Conservation (phyloP, 2,797 vertebrate species). For the Halcyon smyrnensis region DNA sequence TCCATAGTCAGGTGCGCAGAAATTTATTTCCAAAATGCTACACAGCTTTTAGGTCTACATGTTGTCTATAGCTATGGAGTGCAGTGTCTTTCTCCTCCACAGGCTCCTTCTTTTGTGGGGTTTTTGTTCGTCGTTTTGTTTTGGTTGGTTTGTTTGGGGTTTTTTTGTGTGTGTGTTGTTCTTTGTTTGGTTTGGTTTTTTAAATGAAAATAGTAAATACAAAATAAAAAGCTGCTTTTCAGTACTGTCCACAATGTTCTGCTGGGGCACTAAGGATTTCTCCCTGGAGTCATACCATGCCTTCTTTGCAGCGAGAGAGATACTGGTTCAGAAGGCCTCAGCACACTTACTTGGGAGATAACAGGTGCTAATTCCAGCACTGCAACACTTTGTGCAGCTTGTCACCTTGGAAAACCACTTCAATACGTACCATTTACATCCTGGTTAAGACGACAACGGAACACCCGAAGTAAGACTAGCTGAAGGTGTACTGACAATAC, state of each 20-base stretch:
- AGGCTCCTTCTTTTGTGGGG: background rate
- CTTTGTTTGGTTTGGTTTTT: too few relatives aligned
- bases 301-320: background rate
- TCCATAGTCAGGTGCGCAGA: background rate
- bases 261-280: background rate
- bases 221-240: background rate
- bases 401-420: background rate
- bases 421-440: background rate
- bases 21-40: background rate
- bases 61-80: background rate
- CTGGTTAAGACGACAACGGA: background rate
- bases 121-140: background rate
- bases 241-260: background rate
- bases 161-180: too few relatives aligned
- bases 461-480: background rate
- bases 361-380: background rate
- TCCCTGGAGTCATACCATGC: background rate
- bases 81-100: background rate
- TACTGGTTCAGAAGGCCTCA: background rate
- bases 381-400: background rate
- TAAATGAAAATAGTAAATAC: background rate
- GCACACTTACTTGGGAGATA: background rate
- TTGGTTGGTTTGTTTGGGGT: background rate
- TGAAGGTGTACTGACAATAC: background rate
- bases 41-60: background rate